These are phyloP conservation scores for Parelbella ahira DNA, from an alignment of 2,888 invertebrate species.

Conservation along the genomic window DNA sequence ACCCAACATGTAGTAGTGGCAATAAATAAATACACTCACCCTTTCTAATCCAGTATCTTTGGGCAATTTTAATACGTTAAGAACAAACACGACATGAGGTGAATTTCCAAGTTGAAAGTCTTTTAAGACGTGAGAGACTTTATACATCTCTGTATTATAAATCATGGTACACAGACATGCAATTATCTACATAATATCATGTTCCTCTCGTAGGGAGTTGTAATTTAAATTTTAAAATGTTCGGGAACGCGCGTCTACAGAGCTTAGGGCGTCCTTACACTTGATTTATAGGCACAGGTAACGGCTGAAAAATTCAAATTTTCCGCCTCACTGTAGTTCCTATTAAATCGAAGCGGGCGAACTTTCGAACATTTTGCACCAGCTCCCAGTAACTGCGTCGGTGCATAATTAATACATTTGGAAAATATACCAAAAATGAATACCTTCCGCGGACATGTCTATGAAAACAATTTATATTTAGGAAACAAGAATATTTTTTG, in stretches of 20 bases:
- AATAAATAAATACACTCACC: too few relatives aligned
- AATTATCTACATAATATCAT: slow-evolving; percentile 29
- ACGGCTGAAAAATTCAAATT: slow-evolving; percentile 78
- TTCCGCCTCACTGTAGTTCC: slow-evolving; percentile 45
- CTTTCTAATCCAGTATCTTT: too few relatives aligned
- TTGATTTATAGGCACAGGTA: slow-evolving; percentile 77
- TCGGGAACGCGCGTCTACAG: slow-evolving; percentile 60
- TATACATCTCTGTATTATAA: slow-evolving; percentile 17
- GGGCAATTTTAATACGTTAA: too few relatives aligned
- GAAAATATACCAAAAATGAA: too few relatives aligned
- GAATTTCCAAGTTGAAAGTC: neutral
- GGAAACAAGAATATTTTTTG: too few relatives aligned
- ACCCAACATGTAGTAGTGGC: too few relatives aligned
- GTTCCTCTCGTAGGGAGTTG: slow-evolving; percentile 34
- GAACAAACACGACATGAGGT: too few relatives aligned
- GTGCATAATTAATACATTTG: slow-evolving; percentile 10
- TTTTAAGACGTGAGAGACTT: slow-evolving; percentile 4
- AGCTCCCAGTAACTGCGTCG: slow-evolving; percentile 49
- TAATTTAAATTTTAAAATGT: slow-evolving; percentile 77
- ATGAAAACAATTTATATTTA: too few relatives aligned
- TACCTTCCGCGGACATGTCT: too few relatives aligned
- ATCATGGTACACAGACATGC: slow-evolving; percentile 23
- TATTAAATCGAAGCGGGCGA: slow-evolving; percentile 43
- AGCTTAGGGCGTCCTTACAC: slow-evolving; percentile 70
- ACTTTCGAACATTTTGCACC: slow-evolving; percentile 48